Evolutionary conservation across 2,888 invertebrate genomes (phyloP), one percentile per base, ranked within the genome.

Genomic region (Drosophila buzzatii): DNA sequence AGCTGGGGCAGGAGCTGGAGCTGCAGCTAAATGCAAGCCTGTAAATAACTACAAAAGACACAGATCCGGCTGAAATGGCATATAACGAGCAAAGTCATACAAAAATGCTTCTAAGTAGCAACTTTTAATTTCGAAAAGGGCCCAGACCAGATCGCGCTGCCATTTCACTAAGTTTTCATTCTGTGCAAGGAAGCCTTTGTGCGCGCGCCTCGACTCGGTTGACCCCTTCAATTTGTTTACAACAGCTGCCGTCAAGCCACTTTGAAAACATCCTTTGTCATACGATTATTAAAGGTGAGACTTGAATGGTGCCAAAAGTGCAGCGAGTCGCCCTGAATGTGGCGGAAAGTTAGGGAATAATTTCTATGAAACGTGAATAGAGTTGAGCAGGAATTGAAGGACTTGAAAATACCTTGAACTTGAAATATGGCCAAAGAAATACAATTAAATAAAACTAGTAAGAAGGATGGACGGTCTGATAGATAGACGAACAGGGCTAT

Each of bases 31-130:
- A 47, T 51, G 65, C 27, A 47, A 35, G 56, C 41, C 16, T 33
- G 65, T 71, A 51, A 63, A 63, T 52, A 73, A 79, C 66, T 53
- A 59, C 69, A 63, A 58, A 53, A 41, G 65, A 39, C 59, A 31
- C 58, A 62, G 61, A 62, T 60, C 51, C 59, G 68, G 20, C 68
- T 23, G 35, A 9, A 63, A 63, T n/a, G n/a, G 45, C 44, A 62
- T 39, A 51, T 74, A 71, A 72, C 53, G 42, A 76, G 63, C 63
- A 75, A 52, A 63, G 69, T 57, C 62, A 39, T 37, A 41, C 41
- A 44, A 41, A 75, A 79, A 49, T 59, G 47, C 33, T 52, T 12
- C 60, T 27, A 57, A 68, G 45, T 42, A 59, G 45, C 41, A 67
- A 66, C 75, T 71, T 74, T 59, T 74, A 58, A 51, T 67, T 44